These are phyloP conservation scores for Mellivora capensis DNA, from an alignment of 2,113 vertebrate genomes.

Conservation along the genomic window DNA sequence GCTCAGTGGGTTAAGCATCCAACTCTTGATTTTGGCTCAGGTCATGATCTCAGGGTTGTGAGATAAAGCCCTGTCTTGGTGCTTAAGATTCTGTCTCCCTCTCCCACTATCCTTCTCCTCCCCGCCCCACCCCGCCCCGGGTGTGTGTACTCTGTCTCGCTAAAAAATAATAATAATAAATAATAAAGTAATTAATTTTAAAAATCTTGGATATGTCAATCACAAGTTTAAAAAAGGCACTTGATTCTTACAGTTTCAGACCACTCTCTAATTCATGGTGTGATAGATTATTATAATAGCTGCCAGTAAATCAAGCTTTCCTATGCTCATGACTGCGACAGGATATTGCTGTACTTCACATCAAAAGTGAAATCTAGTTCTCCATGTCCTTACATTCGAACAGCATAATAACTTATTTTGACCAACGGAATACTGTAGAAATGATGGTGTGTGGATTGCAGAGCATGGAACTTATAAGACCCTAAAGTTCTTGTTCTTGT, in stretches of 20 bases:
- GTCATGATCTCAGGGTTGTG: neutral
- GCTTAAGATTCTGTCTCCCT: neutral
- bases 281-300: neutral
- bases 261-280: neutral
- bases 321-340: neutral
- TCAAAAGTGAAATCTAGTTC: neutral
- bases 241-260: neutral
- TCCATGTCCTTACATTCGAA: neutral
- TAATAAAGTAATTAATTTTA: neutral
- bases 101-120: neutral
- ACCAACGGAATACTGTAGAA: neutral
- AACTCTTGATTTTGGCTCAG: neutral
- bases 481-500: neutral
- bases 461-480: neutral
- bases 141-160: neutral
- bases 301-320: neutral
- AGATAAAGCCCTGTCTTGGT: neutral
- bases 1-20: neutral
- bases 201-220: neutral
- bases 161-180: neutral
- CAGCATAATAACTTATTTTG: neutral
- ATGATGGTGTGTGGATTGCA: neutral
- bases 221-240: neutral
- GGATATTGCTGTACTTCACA: neutral
- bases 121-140: accelerated